Conservation (phyloP, 2,888 invertebrate species). For the Cyrtodaria siliqua region DNA sequence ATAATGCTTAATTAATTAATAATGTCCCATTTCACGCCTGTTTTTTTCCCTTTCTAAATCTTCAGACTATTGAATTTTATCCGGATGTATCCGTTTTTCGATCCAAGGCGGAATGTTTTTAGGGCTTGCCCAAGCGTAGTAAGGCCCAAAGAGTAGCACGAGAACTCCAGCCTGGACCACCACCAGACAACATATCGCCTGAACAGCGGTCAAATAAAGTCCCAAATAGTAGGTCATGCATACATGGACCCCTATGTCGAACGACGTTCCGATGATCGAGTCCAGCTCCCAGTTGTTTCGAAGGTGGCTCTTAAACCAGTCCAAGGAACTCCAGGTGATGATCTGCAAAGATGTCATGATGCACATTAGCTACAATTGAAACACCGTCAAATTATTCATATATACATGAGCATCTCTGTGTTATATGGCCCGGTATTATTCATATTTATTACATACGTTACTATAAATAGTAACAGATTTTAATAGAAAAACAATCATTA, state of each 20-base stretch:
- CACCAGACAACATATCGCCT: slow-evolving; percentile 65
- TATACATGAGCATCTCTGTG: too few species aligned
- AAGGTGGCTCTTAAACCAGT: slow-evolving; percentile 72
- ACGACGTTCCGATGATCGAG: slow-evolving; percentile 76
- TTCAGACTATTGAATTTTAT: slow-evolving; percentile 27
- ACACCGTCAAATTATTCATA: too few species aligned
- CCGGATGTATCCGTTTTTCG: slow-evolving; percentile 70
- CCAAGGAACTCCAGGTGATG: slow-evolving; percentile 82
- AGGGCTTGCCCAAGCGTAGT: slow-evolving; percentile 79
- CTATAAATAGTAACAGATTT: too few species aligned
- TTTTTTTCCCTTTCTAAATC: too few species aligned
- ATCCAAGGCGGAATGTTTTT: slow-evolving; percentile 76
- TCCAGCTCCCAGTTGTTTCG: slow-evolving; percentile 69
- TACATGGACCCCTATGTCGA: slow-evolving; percentile 77
- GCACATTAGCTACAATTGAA: neutral
- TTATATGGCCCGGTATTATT: too few species aligned
- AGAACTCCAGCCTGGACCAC: slow-evolving; percentile 62
- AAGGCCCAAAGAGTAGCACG: slow-evolving; percentile 71
- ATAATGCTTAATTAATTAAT: too few species aligned
- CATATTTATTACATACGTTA: too few species aligned
- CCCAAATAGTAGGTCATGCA: slow-evolving; percentile 74
- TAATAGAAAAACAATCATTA: too few species aligned
- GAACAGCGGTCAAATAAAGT: slow-evolving; percentile 66
- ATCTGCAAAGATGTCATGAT: slow-evolving; percentile 68
- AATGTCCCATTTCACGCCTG: too few species aligned